A percentile compares a stretch with the other conserved stretches of the same genome.
Conservation (phyloP, 2,797 vertebrate genomes). For the Sebastes iracundus region DNA sequence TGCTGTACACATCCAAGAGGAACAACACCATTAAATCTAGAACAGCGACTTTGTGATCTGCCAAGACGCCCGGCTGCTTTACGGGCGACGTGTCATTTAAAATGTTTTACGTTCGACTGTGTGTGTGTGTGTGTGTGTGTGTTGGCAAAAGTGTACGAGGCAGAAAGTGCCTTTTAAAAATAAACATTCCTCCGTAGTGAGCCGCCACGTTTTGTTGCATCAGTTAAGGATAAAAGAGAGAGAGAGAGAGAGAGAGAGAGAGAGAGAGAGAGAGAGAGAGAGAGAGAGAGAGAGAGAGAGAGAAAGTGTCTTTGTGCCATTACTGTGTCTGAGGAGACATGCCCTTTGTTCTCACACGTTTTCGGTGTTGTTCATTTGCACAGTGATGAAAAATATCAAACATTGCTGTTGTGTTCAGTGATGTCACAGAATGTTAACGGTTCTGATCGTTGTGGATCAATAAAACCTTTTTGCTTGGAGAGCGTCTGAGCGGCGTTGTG, state of each 20-base stretch:
- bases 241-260: no score
- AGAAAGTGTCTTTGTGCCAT: slow-evolving; percentile 67
- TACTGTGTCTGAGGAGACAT: slow-evolving; percentile 47
- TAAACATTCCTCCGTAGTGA: slow-evolving; percentile 77
- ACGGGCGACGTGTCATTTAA: slow-evolving; percentile 43
- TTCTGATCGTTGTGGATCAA: slow-evolving; percentile 79
- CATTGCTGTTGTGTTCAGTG: slow-evolving; percentile 77
- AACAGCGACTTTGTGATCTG: slow-evolving; percentile 42
- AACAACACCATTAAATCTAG: slow-evolving; percentile 15
- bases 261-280: neutral
- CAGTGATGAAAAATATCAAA: slow-evolving; percentile 63
- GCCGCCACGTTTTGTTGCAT: slow-evolving; percentile 53
- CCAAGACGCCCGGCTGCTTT: slow-evolving; percentile 52
- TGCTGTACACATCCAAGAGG: slow-evolving; percentile 38
- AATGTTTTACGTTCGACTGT: slow-evolving; percentile 44
- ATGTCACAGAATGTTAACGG: slow-evolving; percentile 76
- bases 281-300: neutral
- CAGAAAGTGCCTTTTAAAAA: slow-evolving; percentile 80
- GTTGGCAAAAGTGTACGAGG: slow-evolving; percentile 71
- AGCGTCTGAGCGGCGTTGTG: neutral
- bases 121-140: slow-evolving; percentile 23
- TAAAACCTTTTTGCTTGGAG: slow-evolving; percentile 75
- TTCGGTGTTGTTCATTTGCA: slow-evolving; percentile 70
- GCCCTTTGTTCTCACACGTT: slow-evolving; percentile 45
- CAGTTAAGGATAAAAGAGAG: slow-evolving; percentile 1